Base-by-base conservation (phyloP, 2,113 vertebrate genomes). In the Hystrix brachyura region DNA sequence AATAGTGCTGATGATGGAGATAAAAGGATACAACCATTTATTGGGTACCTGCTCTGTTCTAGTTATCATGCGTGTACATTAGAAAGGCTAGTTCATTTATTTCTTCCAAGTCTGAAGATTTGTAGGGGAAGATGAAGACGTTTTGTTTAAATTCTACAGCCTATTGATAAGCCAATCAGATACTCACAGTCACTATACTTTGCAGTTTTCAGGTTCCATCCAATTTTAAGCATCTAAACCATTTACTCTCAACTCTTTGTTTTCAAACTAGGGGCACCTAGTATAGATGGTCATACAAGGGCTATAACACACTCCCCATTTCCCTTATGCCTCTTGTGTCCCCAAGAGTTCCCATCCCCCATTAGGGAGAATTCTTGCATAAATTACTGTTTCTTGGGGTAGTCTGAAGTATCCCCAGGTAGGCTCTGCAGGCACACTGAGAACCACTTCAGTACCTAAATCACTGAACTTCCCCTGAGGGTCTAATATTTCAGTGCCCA, bases 371-470 rank as follows among this genome's bases (percentile, higher is more conserved):
- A 93, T 27, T 15, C n/a, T 3, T 69, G 23, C 17, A 10, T 53
- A 79, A 95, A 84, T 55, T 74, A 21, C 34, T 69, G 12, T 59
- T 38, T 38, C 10, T 17, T 38, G 48, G 10, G 8, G 18, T 25
- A 51, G 2, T 78, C n/a, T 81, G 65, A 92, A 94, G 55, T 46
- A 72, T 32, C 62, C 57, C 53, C 38, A 74, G 72, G 13, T 92
- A 90, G 95, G 53, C 67, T 82, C 32, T 57, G 11, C 23, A 94
- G 46, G 23, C 46, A 92, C 59, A 21, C 51, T 85, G 71, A 91
- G 9, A 89, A 79, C 13, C 7, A 88, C 9, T 88, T 67, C 18
- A 78, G 74, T 53, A 74, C 3, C 17, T 85, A 34, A 55, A 65
- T 69, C 18, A n/a, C 7, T 65, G 74, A 86, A 60, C 43, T 71